phyloP scores from a whole-genome alignment of 2,113 vertebrate species.

The Nycticebus coucang region DNA sequence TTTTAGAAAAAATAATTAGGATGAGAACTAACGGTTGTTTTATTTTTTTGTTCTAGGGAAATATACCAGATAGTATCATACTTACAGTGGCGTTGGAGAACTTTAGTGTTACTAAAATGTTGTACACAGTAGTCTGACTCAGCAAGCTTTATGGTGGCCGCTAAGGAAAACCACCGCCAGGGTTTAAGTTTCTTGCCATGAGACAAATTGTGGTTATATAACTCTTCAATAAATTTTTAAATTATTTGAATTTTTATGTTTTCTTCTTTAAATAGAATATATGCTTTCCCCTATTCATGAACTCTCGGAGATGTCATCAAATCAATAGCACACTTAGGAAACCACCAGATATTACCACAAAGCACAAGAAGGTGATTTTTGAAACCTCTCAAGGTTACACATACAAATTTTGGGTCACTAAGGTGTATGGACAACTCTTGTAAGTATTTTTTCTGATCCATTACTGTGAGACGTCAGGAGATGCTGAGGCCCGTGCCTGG shows the following conservation, averaged over 20 bases:
- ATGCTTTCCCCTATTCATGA: not conserved
- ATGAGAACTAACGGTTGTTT: not conserved
- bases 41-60: not conserved
- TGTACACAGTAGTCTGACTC: not conserved
- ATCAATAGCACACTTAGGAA: not conserved
- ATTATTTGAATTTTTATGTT: not conserved
- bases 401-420: too few relatives aligned
- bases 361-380: not conserved
- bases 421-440: not conserved
- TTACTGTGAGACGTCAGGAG: not conserved
- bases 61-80: not conserved
- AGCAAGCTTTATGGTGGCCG: not conserved
- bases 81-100: not conserved
- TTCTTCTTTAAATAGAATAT: not conserved
- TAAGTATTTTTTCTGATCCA: not conserved
- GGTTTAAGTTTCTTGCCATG: not conserved
- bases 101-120: not conserved
- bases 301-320: not conserved
- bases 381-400: not conserved
- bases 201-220: not conserved
- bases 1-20: not conserved
- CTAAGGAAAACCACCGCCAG: not conserved
- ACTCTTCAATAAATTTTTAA: not conserved
- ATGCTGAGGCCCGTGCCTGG: not conserved
- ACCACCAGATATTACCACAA: not conserved